Conservation (phyloP, 2,113 vertebrate species). For the Cygnus buccinator region DNA sequence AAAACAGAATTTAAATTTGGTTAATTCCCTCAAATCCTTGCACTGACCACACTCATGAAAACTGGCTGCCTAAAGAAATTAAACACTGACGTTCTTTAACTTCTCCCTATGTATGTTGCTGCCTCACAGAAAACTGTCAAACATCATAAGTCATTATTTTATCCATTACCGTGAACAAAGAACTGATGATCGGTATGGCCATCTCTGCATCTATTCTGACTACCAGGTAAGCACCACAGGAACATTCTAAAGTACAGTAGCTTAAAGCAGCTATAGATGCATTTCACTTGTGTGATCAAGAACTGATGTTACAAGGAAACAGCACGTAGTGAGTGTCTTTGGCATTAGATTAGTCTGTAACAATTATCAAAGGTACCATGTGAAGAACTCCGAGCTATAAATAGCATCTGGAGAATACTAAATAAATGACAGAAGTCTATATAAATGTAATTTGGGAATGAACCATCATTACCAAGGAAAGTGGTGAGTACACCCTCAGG, state of each 20-base stretch:
- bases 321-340: not conserved
- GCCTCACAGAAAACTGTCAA: not conserved
- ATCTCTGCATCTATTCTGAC: not conserved
- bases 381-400: conserved; percentile 6
- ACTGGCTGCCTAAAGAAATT: not conserved
- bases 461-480: not conserved
- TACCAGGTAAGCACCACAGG: not conserved
- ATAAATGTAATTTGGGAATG: conserved; percentile 34
- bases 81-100: not conserved
- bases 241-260: not conserved
- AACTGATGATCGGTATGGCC: not conserved
- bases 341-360: not conserved
- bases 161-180: not conserved
- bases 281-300: not conserved
- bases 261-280: not conserved
- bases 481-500: not conserved
- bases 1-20: not conserved
- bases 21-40: not conserved
- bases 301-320: not conserved
- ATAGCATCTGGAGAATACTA: conserved; percentile 6
- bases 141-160: not conserved
- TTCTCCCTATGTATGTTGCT: not conserved
- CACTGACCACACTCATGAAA: not conserved
- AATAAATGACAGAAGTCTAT: conserved; percentile 34
- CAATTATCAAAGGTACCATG: not conserved